A percentile compares a stretch with the other conserved stretches of the same genome.
phyloP scores from a whole-genome alignment of 2,113 vertebrate species.

The Capreolus pygargus region DNA sequence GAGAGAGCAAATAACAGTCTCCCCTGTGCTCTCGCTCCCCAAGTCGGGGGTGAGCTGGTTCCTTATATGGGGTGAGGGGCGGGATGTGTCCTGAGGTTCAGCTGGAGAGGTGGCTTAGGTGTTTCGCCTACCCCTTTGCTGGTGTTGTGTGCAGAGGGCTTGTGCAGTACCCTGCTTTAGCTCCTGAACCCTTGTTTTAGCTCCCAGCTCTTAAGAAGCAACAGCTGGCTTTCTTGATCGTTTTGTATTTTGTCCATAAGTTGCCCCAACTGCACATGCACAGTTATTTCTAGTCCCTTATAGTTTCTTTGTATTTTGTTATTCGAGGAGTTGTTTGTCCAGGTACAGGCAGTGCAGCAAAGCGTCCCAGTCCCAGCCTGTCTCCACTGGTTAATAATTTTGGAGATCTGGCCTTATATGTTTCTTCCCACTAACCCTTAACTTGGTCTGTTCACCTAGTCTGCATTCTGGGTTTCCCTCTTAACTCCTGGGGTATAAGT shows the following conservation, averaged over 20 bases:
- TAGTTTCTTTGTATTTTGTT: background rate
- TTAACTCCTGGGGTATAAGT: fast-evolving
- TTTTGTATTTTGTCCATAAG: background rate
- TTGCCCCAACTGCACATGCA: background rate
- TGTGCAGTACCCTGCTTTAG: background rate
- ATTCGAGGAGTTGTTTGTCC: background rate
- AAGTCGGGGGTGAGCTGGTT: background rate
- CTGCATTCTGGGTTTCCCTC: background rate
- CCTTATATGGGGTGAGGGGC: background rate
- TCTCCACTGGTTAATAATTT: too few species aligned
- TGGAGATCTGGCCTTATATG: background rate
- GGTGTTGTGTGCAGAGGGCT: background rate
- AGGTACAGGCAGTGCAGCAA: background rate
- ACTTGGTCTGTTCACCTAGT: background rate
- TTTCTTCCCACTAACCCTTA: background rate
- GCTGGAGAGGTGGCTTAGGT: background rate
- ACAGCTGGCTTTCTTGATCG: background rate
- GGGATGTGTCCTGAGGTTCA: background rate
- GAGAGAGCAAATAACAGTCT: background rate
- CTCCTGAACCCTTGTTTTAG: background rate
- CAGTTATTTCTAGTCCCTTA: background rate
- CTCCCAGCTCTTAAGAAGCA: background rate
- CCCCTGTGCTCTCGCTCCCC: background rate
- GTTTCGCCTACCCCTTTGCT: background rate
- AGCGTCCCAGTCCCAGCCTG: background rate